These are phyloP conservation scores for Drosophila antonietae DNA, from an alignment of 2,888 invertebrate genomes.

Conservation along the genomic window DNA sequence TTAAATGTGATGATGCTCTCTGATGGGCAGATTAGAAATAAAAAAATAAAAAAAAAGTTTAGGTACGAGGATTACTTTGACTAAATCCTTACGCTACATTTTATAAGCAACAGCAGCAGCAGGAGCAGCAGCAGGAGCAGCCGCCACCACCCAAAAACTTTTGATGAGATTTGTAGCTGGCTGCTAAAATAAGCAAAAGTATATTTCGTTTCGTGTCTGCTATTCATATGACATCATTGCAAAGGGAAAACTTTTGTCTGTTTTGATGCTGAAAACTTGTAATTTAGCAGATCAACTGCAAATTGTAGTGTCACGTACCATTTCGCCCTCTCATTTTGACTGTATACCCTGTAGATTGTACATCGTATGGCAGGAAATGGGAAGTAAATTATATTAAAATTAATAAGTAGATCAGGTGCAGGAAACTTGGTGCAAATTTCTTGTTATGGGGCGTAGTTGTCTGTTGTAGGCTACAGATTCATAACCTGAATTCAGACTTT, in stretches of 20 bases:
- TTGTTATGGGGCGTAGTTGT: no score
- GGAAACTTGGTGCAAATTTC: no score
- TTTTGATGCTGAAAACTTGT: conserved; percentile 46
- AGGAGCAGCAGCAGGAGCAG: not conserved
- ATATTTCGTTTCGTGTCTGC: conserved; percentile 6
- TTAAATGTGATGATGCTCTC: conserved; percentile 44
- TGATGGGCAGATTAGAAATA: conserved; percentile 41
- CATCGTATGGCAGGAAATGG: not conserved
- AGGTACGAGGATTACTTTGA: conserved; percentile 8
- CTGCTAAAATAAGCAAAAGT: conserved; percentile 3
- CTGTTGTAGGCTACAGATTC: no score
- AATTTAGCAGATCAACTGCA: conserved; percentile 50
- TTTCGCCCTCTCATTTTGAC: conserved; percentile 33
- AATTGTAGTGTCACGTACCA: conserved; percentile 40
- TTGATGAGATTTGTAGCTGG: conserved; percentile 36
- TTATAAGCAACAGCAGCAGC: not conserved
- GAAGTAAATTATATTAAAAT: not conserved
- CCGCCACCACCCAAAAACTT: conserved; percentile 5
- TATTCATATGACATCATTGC: conserved; percentile 18
- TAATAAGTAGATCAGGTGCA: not conserved
- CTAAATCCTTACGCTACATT: conserved; percentile 26
- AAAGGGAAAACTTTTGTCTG: conserved; percentile 25
- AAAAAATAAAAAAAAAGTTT: conserved; percentile 11
- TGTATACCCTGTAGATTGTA: not conserved
- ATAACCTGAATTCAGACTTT: no score